Base-by-base conservation (phyloP, 2,888 invertebrate genomes). In the Macrophya annulata region DNA sequence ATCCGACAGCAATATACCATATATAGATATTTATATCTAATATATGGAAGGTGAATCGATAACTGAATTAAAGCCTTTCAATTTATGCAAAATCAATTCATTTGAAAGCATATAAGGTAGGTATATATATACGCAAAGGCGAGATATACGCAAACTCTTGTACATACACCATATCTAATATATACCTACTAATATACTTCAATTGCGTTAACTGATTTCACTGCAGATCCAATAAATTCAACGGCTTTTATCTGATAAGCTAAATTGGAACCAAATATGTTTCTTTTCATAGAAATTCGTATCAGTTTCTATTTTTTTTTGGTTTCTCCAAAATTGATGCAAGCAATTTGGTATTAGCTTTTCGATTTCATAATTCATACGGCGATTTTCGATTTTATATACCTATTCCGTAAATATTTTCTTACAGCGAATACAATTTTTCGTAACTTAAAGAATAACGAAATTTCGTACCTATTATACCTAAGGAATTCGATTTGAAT, bases 71-170 rank as follows among this genome's bases (percentile, higher is more conserved):
- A 17, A 10, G 45, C 25, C 45, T 25, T 25, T 45, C 8, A 48
- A 74, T 74, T 74, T 10, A 48, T 74, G 74, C 45, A 12, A 45
- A 74, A 74, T 25, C 71, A 72, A 45, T 74, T 74, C 17, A 74
- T 74, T 25, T 25, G 21, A 17, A 43, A 21, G 45, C 25, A 25
- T 45, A 21, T n/a, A 21, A 48, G n/a, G 4, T 9, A 45, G 8
- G 4, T 45, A 74, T n/a, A 6, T 5, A 10, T 43, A 1, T 0
- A 43, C n/a, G n/a, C n/a, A 21, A 10, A n/a, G 21, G n/a, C 5
- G 25, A 10, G n/a, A 4, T 10, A 62, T 62, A n/a, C n/a, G 21
- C 62, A 1, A 21, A 40, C 55, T 55, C 55, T 55, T n/a, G 40
- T 40, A 37, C 37, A 10, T 40, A 37, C 37, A 10, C 71, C 6